Percentiles rank a stretch among this genome's conserved stretches.
Evolutionary conservation across 2,888 invertebrate species (phyloP).

Genomic region (Euphydryas editha): DNA sequence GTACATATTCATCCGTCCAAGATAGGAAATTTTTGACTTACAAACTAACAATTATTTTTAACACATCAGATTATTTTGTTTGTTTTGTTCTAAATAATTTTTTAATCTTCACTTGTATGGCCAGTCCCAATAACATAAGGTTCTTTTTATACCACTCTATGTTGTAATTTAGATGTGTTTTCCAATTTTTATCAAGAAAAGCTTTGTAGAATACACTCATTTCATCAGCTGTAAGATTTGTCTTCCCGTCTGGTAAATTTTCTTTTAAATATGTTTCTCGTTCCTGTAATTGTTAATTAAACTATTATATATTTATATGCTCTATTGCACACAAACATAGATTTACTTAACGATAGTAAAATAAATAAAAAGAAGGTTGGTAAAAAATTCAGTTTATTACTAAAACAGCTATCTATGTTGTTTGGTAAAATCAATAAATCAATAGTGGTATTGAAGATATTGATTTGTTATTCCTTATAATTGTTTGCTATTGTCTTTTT

Average conservation of each 20-base stretch:
- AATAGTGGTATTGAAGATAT: too few species aligned
- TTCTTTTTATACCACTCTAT: slow-evolving; percentile 93
- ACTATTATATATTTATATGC: not conserved
- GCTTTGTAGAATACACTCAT: slow-evolving; percentile 95
- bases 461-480: too few species aligned
- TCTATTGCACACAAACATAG: not conserved
- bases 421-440: too few species aligned
- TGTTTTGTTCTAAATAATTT: slow-evolving; percentile 65
- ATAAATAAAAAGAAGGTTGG: not conserved
- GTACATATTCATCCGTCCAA: not conserved
- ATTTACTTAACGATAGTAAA: not conserved
- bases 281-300: slow-evolving; percentile 72
- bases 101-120: slow-evolving; percentile 83
- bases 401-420: too few species aligned
- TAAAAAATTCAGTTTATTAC: too few species aligned
- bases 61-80: slow-evolving; percentile 39
- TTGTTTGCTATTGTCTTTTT: too few species aligned
- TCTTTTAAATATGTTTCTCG: slow-evolving; percentile 81
- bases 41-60: slow-evolving; percentile 13
- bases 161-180: slow-evolving; percentile 89
- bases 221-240: slow-evolving; percentile 88
- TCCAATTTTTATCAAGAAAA: slow-evolving; percentile 93
- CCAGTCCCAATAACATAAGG: slow-evolving; percentile 85
- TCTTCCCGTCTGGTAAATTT: slow-evolving; percentile 73
- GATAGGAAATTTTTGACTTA: too few species aligned